Percentiles rank a stretch among this genome's conserved stretches.
These are phyloP conservation scores for Neogale vison DNA, from an alignment of 2,113 vertebrate genomes.

Conservation along the genomic window DNA sequence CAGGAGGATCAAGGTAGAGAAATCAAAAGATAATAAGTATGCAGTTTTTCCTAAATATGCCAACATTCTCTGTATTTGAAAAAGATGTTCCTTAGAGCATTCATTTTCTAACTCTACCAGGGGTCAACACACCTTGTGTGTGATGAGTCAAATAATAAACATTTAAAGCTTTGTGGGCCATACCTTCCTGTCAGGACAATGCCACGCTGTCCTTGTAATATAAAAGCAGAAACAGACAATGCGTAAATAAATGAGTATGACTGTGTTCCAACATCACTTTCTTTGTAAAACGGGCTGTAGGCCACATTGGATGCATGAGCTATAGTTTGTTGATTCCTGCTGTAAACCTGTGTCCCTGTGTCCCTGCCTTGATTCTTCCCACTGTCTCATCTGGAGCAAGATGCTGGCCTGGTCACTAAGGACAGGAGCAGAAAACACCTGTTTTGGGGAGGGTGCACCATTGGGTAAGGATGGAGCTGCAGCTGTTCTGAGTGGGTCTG, in stretches of 20 bases:
- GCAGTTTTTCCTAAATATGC: not conserved
- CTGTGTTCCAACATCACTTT: not conserved
- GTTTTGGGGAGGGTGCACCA: not conserved
- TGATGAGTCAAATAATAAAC: not conserved
- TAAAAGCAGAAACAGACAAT: not conserved
- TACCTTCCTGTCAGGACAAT: not conserved
- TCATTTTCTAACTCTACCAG: not conserved
- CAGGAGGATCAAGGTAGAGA: not conserved
- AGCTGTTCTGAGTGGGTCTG: not conserved
- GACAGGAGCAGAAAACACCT: too few relatives aligned
- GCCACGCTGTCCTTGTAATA: not conserved
- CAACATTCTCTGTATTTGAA: not conserved
- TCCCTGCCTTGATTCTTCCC: not conserved
- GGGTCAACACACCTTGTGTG: not conserved
- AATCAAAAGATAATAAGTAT: not conserved
- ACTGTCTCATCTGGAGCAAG: too few relatives aligned
- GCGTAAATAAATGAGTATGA: not conserved
- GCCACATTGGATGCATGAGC: too few relatives aligned
- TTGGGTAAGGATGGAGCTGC: not conserved
- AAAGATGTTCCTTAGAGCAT: not conserved
- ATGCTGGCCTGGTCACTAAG: not conserved
- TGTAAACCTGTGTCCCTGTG: not conserved
- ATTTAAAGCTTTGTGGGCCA: not conserved
- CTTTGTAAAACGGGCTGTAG: not conserved
- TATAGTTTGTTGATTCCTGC: not conserved